Percentiles rank a stretch among this genome's conserved stretches.
phyloP scores from a whole-genome alignment of 2,113 vertebrate genomes.

The Nothobranchius furzeri region DNA sequence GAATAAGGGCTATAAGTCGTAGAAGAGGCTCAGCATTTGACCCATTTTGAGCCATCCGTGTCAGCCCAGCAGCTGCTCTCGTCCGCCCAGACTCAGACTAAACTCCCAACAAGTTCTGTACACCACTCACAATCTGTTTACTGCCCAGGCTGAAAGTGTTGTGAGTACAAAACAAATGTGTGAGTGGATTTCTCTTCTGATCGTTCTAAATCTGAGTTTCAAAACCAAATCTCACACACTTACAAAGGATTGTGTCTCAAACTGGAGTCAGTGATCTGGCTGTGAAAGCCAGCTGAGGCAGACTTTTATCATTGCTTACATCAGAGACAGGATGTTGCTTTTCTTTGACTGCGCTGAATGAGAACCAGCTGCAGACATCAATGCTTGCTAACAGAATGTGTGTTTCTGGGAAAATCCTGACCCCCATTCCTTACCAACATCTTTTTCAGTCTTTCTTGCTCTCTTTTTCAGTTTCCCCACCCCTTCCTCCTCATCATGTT shows the following conservation, averaged over 20 bases:
- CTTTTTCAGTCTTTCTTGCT: slow-evolving; percentile 35
- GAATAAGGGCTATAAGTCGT: neutral
- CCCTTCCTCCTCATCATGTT: slow-evolving; percentile 64
- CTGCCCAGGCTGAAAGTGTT: slow-evolving; percentile 14
- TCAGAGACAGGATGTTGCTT: slow-evolving; percentile 76
- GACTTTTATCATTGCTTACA: slow-evolving; percentile 63
- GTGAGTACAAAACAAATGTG: slow-evolving; percentile 5
- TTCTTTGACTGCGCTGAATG: slow-evolving; percentile 57
- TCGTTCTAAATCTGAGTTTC: neutral
- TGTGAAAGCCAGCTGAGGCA: slow-evolving; percentile 37
- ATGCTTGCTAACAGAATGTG: slow-evolving; percentile 44
- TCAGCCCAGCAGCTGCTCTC: slow-evolving; percentile 40
- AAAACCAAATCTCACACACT: slow-evolving; percentile 10
- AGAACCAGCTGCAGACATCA: slow-evolving; percentile 80
- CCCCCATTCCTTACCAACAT: slow-evolving; percentile 66
- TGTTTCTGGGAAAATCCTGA: slow-evolving; percentile 80
- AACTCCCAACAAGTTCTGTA: slow-evolving; percentile 35
- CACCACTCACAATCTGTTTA: slow-evolving; percentile 61
- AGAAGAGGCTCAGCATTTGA: slow-evolving; percentile 3
- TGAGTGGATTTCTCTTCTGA: slow-evolving; percentile 26
- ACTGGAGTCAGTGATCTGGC: neutral
- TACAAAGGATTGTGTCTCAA: neutral
- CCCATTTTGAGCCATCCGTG: slow-evolving; percentile 27
- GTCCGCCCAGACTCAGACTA: slow-evolving; percentile 27
- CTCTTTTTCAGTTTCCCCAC: slow-evolving; percentile 39